Percentiles rank a stretch among this genome's conserved stretches.
Evolutionary conservation across 1,140 invertebrate genomes (phyloP).

Genomic region (Arion vulgaris): DNA sequence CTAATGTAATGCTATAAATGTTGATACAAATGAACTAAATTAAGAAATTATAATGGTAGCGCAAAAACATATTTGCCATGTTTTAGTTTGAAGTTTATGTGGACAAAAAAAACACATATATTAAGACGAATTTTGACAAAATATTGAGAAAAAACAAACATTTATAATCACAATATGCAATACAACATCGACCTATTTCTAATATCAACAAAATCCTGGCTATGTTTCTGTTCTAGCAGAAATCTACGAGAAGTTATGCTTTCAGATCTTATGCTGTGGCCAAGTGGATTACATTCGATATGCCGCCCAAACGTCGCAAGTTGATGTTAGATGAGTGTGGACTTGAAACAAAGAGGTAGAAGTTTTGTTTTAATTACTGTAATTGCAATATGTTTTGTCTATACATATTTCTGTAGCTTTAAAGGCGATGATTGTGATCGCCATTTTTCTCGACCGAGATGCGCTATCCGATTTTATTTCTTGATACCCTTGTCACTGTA

Average conservation of each 20-base stretch:
- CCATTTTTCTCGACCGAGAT: neutral
- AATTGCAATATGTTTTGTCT: neutral
- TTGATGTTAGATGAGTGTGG: neutral
- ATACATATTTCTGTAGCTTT: neutral
- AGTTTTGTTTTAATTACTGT: neutral
- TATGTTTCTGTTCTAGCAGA: neutral
- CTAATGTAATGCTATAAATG: neutral
- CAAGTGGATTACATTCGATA: neutral
- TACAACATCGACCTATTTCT: neutral
- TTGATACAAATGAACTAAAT: neutral
- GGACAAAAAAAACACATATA: neutral
- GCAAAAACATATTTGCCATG: neutral
- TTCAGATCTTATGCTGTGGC: neutral
- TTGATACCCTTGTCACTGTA: neutral
- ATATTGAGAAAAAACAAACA: no score
- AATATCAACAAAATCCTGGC: neutral
- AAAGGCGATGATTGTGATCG: neutral
- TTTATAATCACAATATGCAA: neutral
- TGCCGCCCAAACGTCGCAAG: conserved; percentile 6
- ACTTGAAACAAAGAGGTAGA: neutral
- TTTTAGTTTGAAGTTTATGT: neutral
- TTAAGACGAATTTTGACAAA: neutral
- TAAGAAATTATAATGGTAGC: no score
- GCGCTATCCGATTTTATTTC: neutral
- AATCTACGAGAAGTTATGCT: neutral